These are phyloP conservation scores for Hipposideros armiger DNA, from an alignment of 2,113 vertebrate genomes.

Conservation along the genomic window DNA sequence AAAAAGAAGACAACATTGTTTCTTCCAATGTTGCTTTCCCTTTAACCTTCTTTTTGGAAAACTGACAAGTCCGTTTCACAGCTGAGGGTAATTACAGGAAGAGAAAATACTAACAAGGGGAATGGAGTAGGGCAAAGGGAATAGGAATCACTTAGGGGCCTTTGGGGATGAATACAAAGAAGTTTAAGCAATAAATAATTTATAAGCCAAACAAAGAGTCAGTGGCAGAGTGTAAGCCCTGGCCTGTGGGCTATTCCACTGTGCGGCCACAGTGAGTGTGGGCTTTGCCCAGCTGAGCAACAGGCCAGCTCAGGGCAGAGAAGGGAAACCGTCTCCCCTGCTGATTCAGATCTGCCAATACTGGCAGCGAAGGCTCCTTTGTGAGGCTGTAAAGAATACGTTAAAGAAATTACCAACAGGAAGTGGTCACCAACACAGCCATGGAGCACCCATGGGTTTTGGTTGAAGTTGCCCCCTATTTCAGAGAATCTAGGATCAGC, in stretches of 20 bases:
- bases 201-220: neutral
- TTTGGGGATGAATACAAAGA: neutral
- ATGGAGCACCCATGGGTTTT: neutral
- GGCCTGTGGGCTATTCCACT: neutral
- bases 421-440: accelerated
- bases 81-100: neutral
- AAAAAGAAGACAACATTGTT: neutral
- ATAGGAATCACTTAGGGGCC: neutral
- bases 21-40: neutral
- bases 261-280: neutral
- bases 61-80: neutral
- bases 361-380: neutral
- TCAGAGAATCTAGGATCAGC: too few species aligned
- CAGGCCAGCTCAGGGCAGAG: neutral
- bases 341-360: neutral
- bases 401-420: neutral
- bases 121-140: neutral
- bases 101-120: neutral
- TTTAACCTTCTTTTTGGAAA: conserved; percentile 24
- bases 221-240: neutral
- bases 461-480: neutral
- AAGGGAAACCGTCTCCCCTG: neutral
- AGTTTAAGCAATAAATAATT: neutral
- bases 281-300: neutral
- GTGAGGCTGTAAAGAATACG: neutral